A percentile compares a stretch with the other conserved stretches of the same genome.
Conservation (phyloP, 2,888 invertebrate genomes). For the Malthinus flaveolus region DNA sequence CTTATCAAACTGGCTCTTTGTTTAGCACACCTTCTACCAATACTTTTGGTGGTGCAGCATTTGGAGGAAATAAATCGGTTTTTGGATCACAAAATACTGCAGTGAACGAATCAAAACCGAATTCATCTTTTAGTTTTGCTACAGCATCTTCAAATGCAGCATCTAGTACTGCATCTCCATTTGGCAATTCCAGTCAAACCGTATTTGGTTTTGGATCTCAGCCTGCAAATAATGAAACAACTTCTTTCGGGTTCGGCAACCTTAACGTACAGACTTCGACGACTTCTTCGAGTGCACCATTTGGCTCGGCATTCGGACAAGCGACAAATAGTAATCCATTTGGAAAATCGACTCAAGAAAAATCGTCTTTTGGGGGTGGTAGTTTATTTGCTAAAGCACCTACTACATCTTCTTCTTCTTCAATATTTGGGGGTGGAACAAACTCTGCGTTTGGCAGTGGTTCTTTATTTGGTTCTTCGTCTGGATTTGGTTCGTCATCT, state of each 20-base stretch:
- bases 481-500: slow-evolving; percentile 25
- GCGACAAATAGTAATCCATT: slow-evolving; percentile 37
- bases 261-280: slow-evolving; percentile 23
- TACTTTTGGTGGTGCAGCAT: slow-evolving; percentile 18
- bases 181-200: slow-evolving; percentile 23
- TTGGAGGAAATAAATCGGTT: slow-evolving; percentile 18
- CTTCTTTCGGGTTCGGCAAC: slow-evolving; percentile 26
- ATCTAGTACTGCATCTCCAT: slow-evolving; percentile 18
- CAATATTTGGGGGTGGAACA: slow-evolving; percentile 23
- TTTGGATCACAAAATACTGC: slow-evolving; percentile 16
- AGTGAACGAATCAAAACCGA: slow-evolving; percentile 10
- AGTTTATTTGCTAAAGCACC: slow-evolving; percentile 28
- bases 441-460: slow-evolving; percentile 14
- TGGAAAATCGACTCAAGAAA: slow-evolving; percentile 23
- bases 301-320: slow-evolving; percentile 49
- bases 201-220: slow-evolving; percentile 38
- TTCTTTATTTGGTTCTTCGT: slow-evolving; percentile 16
- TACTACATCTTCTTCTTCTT: slow-evolving; percentile 18
- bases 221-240: slow-evolving; percentile 7
- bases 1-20: slow-evolving; percentile 25
- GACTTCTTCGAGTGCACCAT: slow-evolving; percentile 28
- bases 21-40: slow-evolving; percentile 27
- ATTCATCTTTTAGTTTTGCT: slow-evolving; percentile 38
- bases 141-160: slow-evolving; percentile 24
- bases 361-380: slow-evolving; percentile 28